phyloP scores from a whole-genome alignment of 2,888 invertebrate species.

The Callyntrura guangdongensis region DNA sequence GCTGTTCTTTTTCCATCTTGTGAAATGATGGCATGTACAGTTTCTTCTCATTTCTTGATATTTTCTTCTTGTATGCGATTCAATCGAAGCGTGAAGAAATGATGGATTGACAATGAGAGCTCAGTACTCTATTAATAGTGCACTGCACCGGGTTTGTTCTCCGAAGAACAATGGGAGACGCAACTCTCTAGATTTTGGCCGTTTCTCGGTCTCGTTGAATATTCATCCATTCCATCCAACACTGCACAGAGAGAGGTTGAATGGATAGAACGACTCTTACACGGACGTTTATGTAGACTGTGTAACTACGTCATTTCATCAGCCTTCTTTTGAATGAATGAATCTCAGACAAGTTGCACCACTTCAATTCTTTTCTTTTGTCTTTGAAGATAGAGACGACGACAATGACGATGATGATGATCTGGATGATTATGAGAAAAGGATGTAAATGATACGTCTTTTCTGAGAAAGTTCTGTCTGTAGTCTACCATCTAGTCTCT shows the following conservation, averaged over 20 bases:
- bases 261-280: too few species aligned
- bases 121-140: conserved; percentile 41
- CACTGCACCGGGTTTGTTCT: not conserved
- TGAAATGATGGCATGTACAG: not conserved
- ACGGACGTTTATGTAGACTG: too few species aligned
- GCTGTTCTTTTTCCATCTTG: conserved; percentile 28
- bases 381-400: conserved; percentile 63
- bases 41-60: conserved; percentile 25
- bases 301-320: not conserved
- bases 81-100: conserved; percentile 62
- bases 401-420: conserved; percentile 51
- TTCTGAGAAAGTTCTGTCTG: not conserved
- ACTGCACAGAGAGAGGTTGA: too few species aligned
- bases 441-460: conserved; percentile 68
- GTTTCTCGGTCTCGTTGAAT: not conserved
- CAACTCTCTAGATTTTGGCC: conserved; percentile 3
- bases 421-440: conserved; percentile 45
- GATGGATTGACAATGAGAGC: conserved; percentile 62
- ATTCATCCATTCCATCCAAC: not conserved
- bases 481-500: conserved; percentile 19
- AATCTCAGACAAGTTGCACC: conserved; percentile 34
- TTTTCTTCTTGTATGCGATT: conserved; percentile 28
- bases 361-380: conserved; percentile 50
- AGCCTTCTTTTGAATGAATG: conserved; percentile 35
- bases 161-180: not conserved